Base-by-base conservation (phyloP, 1,140 invertebrate species). In the Venturia canescens region DNA sequence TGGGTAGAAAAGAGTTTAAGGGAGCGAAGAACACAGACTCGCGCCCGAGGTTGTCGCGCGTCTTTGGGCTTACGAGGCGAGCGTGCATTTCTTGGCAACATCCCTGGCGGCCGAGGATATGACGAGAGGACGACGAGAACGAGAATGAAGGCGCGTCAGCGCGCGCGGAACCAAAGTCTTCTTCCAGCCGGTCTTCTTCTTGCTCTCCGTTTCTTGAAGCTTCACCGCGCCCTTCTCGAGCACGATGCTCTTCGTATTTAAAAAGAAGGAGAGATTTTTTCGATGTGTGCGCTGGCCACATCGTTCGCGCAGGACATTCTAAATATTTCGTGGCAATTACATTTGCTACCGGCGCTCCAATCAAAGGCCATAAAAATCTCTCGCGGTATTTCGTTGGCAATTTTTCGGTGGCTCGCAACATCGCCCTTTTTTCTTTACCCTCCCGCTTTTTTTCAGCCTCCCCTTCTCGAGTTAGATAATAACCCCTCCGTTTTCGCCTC, bases 321-420 rank as follows among this genome's bases (percentile, higher is more conserved):
- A 88, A 88, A 86, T 84, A 86, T 87, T 85, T 85, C 76, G 79
- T 75, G 82, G 86, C 85, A 88, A 88, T 89, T 88, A 88, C 83
- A 86, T 83, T 84, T 80, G 79, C 84, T 80, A 82, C 77, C 83
- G 84, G 80, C 80, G 82, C 82, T 83, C 84, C 87, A 86, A 88
- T 88, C 86, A 84, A 80, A 82, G 80, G 80, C 85, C 83, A 84
- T 87, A 88, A 89, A 89, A 89, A 86, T 87, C 86, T 89, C 87
- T 86, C 85, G 87, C 53, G 86, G 86, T 87, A 88, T 89, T 87
- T 83, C 83, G 83, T 85, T 86, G 85, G 84, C 86, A 88, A 90
- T 91, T 89, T 90, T 89, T 90, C 90, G 83, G 89, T 90, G 87
- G 88, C 86, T 84, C 82, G 77, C 79, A 83, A 80, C 57, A 50